Base-by-base conservation (phyloP, 1,140 invertebrate species). In the Monomorium pharaonis region DNA sequence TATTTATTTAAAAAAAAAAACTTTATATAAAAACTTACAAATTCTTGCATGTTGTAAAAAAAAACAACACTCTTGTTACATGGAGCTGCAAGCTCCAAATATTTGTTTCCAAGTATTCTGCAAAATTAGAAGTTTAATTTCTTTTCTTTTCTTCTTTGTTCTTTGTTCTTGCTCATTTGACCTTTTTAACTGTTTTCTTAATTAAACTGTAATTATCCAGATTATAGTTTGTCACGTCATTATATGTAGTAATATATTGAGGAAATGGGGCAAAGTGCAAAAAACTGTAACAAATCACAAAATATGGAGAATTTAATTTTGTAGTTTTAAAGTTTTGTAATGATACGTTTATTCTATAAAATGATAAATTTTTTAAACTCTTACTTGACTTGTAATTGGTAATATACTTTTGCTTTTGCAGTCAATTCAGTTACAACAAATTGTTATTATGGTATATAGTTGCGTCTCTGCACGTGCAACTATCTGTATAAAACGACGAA, bases 131-230 rank as follows among this genome's bases (percentile, higher is more conserved):
- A 33, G n/a, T 67, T 80, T 7, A 44, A 49, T 76, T 44, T 33
- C n/a, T 3, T 30, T 14, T n/a, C 0, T 27, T 27, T 77, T 33
- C 33, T 7, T 10, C 30, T 60, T n/a, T 12, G n/a, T 60, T 10
- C 44, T 56, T 10, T 42, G 27, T 24, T 67, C 14, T 6, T 49
- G 14, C 0, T 67, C 4, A 63, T 49, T 75, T 42, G 9, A 0
- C 3, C 49, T 33, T 56, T 58, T 21, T 56, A 72, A 74, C 9
- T 54, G 37, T 2, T 10, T 0, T 0, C 6, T 44, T 30, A 47
- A 77, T 51, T 80, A 70, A 80, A 9, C 12, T 80, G 18, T 69
- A 80, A 80, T 80, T 80, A 69, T 69, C n/a, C 21, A 27, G 47
- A 69, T 42, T 80, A 14, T 54, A 1, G 16, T 80, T 24, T 5